Evolutionary conservation across 37 sponge, comb jelly and placozoan species (phyloP).

Genomic region (Bolinopsis microptera): DNA sequence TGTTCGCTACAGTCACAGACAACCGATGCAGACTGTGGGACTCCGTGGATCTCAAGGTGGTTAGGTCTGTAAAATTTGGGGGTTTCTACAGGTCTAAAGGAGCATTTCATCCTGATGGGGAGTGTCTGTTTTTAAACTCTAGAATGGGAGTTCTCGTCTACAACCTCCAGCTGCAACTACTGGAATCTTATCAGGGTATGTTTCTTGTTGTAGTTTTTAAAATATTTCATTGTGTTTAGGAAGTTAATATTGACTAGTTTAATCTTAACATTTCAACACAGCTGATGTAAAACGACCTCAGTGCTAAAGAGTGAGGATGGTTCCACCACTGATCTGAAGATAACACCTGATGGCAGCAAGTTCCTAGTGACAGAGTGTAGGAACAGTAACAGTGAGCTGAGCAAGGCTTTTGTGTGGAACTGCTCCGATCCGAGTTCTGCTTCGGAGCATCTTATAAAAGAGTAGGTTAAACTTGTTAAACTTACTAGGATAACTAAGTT

Average conservation of each 20-base stretch:
- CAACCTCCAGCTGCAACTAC: neutral
- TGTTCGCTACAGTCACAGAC: neutral
- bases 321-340: neutral
- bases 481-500: neutral
- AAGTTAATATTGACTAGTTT: neutral
- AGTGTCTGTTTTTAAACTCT: neutral
- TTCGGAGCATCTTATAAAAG: neutral
- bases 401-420: neutral
- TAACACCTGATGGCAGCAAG: neutral
- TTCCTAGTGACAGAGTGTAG: slow-evolving; percentile 19
- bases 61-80: neutral
- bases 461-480: neutral
- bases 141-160: neutral
- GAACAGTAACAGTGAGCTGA: neutral
- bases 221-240: no score
- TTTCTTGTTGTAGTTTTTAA: neutral
- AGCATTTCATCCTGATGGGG: neutral
- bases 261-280: no score
- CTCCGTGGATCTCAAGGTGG: neutral
- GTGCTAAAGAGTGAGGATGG: slow-evolving; percentile 38
- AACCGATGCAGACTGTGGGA: neutral
- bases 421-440: neutral
- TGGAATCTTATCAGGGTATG: neutral
- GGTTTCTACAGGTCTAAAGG: neutral
- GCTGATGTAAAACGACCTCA: no score